Evolutionary conservation across 1,140 invertebrate species (phyloP), one percentile per base, ranked within the genome.

Genomic region (Plutomurus gul): DNA sequence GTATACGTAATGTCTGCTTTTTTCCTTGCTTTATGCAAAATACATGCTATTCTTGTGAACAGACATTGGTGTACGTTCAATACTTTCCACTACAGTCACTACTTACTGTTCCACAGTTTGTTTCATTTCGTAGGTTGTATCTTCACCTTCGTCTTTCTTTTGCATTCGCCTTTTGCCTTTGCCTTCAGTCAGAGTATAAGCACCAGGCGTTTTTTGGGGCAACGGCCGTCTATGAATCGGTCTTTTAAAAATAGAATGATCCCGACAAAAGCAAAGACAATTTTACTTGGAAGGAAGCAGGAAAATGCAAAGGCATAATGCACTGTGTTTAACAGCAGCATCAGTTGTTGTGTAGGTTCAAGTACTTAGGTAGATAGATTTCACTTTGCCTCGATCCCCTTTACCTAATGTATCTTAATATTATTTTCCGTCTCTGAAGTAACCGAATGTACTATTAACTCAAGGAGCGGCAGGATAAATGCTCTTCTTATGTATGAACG

Each of bases 211-310:
- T 78, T 78, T 78, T 78, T 78, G 70, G 77, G 77, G 77, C 77
- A 78, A 78, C 77, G 77, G 70, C 77, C 77, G 77, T 78, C 77
- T 78, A 78, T 74, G 77, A 78, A 78, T 78, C 46, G 49, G 47
- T 33, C 30, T 60, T 78, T 78, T 78, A 78, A 78, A 78, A 78
- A 78, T 78, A 78, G 77, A 78, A 36, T 47, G 46, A 40, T 74
- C 72, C 72, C 72, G 72, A 74, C 72, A 74, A 74, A 74, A 72
- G 70, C 36, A 72, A 39, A 72, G 16, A 18, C 18, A 25, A 39
- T 37, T 72, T 72, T 72, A 30, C 56, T 65, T 65, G 10, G 22
- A 65, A 65, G 16, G 13, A n/a, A n/a, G 27, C 10, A 65, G 30
- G 27, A 33, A 56, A 27, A 33, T n/a, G n/a, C n/a, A 30, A 33